Base-by-base conservation (phyloP, 2,113 vertebrate genomes). In the Uropsilus gracilis region DNA sequence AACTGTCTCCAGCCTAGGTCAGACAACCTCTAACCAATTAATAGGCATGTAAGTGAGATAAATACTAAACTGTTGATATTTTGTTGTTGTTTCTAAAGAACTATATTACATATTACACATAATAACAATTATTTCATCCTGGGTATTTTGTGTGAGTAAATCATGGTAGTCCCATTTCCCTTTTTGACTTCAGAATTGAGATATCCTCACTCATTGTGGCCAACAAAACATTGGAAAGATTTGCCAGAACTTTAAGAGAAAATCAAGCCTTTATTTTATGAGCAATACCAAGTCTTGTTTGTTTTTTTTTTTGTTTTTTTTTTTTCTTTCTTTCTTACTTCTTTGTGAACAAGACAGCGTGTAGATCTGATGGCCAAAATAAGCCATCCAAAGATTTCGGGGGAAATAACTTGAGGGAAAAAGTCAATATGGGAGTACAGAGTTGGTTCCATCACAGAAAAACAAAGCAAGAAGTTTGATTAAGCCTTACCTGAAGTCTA, bases 281-380 rank as follows among this genome's bases (percentile, higher is more conserved):
- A 78, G 86, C 64, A 26, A 44, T 32, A 48, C 13, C 50, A 82
- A 57, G 59, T 37, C 42, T 10, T 6, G n/a, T n/a, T n/a, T n/a
- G n/a, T n/a, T n/a, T n/a, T n/a, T n/a, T n/a, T n/a, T n/a, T n/a
- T n/a, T n/a, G n/a, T n/a, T n/a, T n/a, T n/a, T 59, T 88, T 22
- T 64, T 57, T 80, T 75, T 9, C 73, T 89, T 6, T 80, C 32
- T 90, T 81, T 71, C 68, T 91, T 89, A 28, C 42, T 39, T 90
- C 55, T 85, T 66, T 61, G 46, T 63, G 63, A 77, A 63, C 30
- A 66, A 73, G 61, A 69, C 89, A 86, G 34, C 37, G 32, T 53
- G 18, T 44, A 86, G n/a, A 14, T 66, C n/a, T 86, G 42, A 73
- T 18, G 32, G 53, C 71, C 64, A 64, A 72, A 1, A 73, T 37